Evolutionary conservation across 2,797 vertebrate species (phyloP).

Genomic region (Oreochromis mossambicus): DNA sequence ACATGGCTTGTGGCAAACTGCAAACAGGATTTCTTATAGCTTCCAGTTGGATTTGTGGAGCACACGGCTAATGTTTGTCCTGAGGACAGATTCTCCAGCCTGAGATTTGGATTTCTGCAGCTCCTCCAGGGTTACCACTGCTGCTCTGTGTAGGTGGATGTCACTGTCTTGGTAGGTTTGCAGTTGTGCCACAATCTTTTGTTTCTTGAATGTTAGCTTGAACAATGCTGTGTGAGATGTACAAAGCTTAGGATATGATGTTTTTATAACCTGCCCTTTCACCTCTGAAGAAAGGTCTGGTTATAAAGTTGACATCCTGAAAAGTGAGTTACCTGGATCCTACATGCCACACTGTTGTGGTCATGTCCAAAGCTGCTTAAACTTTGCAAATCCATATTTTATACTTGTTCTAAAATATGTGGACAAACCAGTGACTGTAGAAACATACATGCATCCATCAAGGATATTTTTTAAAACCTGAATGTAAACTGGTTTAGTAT

Average conservation of each 20-base stretch:
- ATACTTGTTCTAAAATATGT: not conserved
- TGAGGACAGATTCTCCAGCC: accelerated
- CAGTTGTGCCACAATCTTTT: not conserved
- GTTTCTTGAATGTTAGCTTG: not conserved
- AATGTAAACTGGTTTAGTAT: not conserved
- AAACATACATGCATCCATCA: not conserved
- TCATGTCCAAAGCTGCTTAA: not conserved
- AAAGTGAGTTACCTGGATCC: not conserved
- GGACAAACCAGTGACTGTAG: not conserved
- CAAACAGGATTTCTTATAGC: not conserved
- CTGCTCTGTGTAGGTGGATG: not conserved
- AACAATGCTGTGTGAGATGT: not conserved
- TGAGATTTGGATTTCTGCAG: not conserved
- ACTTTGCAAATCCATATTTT: not conserved
- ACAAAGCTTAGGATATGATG: not conserved
- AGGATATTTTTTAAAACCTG: not conserved
- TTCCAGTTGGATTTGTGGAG: not conserved
- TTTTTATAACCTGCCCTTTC: not conserved
- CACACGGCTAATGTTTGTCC: not conserved
- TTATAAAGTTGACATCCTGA: not conserved
- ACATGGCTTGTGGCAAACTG: not conserved
- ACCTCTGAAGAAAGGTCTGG: not conserved
- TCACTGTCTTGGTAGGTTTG: not conserved
- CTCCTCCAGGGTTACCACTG: not conserved
- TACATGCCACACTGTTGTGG: not conserved